Conservation (phyloP, 1,140 invertebrate species). For the Neodiprion fabricii region DNA sequence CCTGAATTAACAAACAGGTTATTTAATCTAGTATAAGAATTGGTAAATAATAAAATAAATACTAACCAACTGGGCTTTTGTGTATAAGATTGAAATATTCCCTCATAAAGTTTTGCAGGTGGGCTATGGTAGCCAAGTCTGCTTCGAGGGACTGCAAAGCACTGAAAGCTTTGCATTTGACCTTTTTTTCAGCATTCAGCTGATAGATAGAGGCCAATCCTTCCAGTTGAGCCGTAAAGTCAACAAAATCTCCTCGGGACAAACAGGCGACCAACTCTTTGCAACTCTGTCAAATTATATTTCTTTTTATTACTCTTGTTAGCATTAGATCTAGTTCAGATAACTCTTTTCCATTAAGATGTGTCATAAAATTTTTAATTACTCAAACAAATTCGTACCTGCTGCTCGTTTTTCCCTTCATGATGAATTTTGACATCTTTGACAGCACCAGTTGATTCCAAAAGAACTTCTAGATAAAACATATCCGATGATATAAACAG, state of each 20-base stretch:
- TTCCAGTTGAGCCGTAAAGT: slow-evolving; percentile 91
- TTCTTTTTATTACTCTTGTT: not conserved
- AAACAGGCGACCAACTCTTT: slow-evolving; percentile 85
- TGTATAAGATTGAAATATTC: slow-evolving; percentile 88
- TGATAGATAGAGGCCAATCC: slow-evolving; percentile 92
- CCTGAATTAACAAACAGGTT: slow-evolving; percentile 34
- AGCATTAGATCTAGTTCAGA: not conserved
- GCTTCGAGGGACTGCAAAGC: slow-evolving; percentile 91
- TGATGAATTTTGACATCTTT: slow-evolving; percentile 95
- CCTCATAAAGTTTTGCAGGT: slow-evolving; percentile 80
- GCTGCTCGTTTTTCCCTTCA: slow-evolving; percentile 76
- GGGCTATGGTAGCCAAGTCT: slow-evolving; percentile 85
- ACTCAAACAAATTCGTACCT: slow-evolving; percentile 46
- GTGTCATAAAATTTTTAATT: slow-evolving; percentile 1
- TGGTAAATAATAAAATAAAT: slow-evolving; percentile 14
- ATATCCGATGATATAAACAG: slow-evolving; percentile 95
- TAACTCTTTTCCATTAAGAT: not conserved
- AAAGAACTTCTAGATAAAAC: slow-evolving; percentile 92
- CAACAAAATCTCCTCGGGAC: slow-evolving; percentile 84
- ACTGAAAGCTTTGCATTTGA: slow-evolving; percentile 92
- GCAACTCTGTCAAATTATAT: slow-evolving; percentile 72
- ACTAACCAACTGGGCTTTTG: slow-evolving; percentile 84
- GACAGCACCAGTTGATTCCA: slow-evolving; percentile 82
- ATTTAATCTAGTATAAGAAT: slow-evolving; percentile 10
- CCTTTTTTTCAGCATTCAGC: slow-evolving; percentile 92